phyloP scores from a whole-genome alignment of 2,113 vertebrate species.

The Malurus elegans region DNA sequence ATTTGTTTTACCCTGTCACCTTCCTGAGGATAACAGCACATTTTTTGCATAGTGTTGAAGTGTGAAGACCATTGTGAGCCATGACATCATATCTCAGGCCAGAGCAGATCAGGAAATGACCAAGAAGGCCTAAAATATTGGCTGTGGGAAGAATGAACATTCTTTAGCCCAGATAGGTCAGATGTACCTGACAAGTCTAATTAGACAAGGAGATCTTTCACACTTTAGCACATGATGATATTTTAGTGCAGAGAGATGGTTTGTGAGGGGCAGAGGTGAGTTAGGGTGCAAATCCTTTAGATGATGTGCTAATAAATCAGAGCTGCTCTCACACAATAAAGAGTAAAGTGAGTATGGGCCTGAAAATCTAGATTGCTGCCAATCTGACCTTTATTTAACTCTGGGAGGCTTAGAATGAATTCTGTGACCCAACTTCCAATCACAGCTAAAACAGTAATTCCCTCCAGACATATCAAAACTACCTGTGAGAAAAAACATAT shows the following conservation, averaged over 20 bases:
- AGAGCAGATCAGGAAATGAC: neutral
- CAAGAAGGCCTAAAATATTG: neutral
- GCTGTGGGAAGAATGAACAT: conserved; percentile 19
- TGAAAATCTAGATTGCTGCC: neutral
- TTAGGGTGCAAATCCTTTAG: neutral
- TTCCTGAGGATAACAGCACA: conserved; percentile 33
- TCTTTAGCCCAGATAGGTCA: conserved; percentile 3
- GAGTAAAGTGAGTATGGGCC: neutral
- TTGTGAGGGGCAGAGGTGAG: conserved; percentile 15
- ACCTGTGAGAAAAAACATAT: neutral
- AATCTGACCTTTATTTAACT: neutral
- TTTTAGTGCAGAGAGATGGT: neutral
- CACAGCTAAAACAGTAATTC: neutral
- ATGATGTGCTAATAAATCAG: neutral
- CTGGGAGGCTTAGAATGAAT: neutral
- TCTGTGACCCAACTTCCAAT: neutral
- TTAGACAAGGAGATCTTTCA: conserved; percentile 6
- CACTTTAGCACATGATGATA: conserved; percentile 34
- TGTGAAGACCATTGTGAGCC: neutral
- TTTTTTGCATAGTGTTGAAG: conserved; percentile 7
- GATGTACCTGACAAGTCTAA: conserved; percentile 15
- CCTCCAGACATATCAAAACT: neutral
- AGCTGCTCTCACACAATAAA: neutral
- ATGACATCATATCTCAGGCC: conserved; percentile 43
- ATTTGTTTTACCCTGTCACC: conserved; percentile 43